Evolutionary conservation across 1,140 invertebrate species (phyloP).

Genomic region (Vollenhovia emeryi): DNA sequence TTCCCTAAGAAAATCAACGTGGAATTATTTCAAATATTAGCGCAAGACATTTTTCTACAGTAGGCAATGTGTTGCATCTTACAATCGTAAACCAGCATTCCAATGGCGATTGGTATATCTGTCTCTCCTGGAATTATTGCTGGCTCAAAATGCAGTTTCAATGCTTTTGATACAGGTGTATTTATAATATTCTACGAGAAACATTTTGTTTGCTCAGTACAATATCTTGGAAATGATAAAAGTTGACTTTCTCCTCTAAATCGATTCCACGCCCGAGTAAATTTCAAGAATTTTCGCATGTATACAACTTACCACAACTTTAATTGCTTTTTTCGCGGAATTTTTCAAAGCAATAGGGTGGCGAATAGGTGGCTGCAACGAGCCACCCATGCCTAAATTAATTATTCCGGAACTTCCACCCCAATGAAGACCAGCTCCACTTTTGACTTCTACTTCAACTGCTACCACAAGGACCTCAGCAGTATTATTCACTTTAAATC

Average conservation of each 20-base stretch:
- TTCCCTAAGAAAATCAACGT: slow-evolving; percentile 84
- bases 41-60: background rate
- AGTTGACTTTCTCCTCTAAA: background rate
- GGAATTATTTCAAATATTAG: background rate
- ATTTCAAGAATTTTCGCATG: background rate
- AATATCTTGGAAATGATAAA: background rate
- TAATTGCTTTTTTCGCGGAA: slow-evolving; percentile 89
- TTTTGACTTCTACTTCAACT: slow-evolving; percentile 94
- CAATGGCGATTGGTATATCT: slow-evolving; percentile 88
- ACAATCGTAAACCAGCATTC: slow-evolving; percentile 92
- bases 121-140: slow-evolving; percentile 88
- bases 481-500: slow-evolving; percentile 90
- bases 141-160: slow-evolving; percentile 87
- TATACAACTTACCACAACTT: slow-evolving; percentile 89
- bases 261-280: background rate
- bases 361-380: slow-evolving; percentile 88
- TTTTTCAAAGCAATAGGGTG: slow-evolving; percentile 90
- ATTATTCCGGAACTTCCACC: slow-evolving; percentile 90
- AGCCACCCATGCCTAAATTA: slow-evolving; percentile 93
- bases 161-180: slow-evolving; percentile 87
- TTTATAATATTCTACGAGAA: slow-evolving; percentile 86
- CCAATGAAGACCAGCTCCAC: slow-evolving; percentile 90
- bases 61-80: slow-evolving; percentile 77
- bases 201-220: slow-evolving; percentile 2
- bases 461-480: slow-evolving; percentile 91